These are phyloP conservation scores for Bucco capensis DNA, from an alignment of 2,113 vertebrate genomes.

Conservation along the genomic window DNA sequence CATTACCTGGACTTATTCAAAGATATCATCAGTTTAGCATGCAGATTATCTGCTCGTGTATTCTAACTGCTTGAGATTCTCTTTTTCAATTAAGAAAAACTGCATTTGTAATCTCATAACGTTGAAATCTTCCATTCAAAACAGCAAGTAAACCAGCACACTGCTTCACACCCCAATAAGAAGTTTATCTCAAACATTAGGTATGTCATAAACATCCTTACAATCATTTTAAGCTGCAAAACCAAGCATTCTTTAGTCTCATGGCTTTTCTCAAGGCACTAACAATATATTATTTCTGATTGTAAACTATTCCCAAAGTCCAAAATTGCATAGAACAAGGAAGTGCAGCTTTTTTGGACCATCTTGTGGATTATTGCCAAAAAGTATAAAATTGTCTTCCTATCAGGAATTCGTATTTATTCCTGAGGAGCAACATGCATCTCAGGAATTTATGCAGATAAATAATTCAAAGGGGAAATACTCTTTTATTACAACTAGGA, in stretches of 20 bases:
- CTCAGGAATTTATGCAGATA: constrained; percentile 1
- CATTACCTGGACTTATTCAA: neutral
- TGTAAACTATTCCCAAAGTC: neutral
- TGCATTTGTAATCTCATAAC: neutral
- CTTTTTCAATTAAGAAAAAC: neutral
- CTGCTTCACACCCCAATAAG: constrained; percentile 1
- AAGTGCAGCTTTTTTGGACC: neutral
- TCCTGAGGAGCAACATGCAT: constrained; percentile 10
- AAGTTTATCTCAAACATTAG: neutral
- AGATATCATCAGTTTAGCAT: neutral
- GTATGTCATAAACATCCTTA: neutral
- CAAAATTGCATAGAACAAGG: neutral
- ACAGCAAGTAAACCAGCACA: neutral
- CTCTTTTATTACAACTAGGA: constrained; percentile 22
- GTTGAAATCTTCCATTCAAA: neutral
- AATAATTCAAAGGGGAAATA: constrained; percentile 40
- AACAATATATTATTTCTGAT: neutral
- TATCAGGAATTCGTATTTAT: neutral
- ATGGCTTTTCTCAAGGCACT: neutral
- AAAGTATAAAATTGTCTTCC: constrained; percentile 4
- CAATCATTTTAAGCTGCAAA: neutral
- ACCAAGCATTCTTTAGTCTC: neutral
- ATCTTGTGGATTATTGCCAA: constrained; percentile 6
- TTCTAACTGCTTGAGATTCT: neutral
- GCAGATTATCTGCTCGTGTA: neutral